Evolutionary conservation across 2,113 vertebrate species (phyloP), one percentile per base, ranked within the genome.

Genomic region (Fregata magnificens): DNA sequence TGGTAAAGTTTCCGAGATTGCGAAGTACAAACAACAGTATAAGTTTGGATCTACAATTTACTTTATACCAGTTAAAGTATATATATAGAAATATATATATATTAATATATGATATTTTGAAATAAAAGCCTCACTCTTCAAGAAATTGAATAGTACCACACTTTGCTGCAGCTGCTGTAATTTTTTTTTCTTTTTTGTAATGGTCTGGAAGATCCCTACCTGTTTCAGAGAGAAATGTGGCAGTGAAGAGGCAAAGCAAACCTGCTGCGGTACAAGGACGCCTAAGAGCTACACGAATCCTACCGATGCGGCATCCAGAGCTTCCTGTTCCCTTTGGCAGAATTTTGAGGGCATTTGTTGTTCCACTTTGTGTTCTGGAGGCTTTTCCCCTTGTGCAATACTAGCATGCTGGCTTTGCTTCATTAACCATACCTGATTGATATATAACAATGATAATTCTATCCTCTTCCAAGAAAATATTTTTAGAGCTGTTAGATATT

Each of bases 371-470:
- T 97, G 96, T 98, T 97, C 97, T 94, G 95, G 91, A 97, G 92
- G 96, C 97, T 98, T 98, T 96, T 94, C 93, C 76, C 95, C 97
- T 96, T 95, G 97, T 98, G 98, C 98, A 97, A 98, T 98, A 98
- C 95, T 97, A 98, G 98, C 99, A 99, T 98, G 98, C 98, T 96
- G 98, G 98, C 98, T 98, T 98, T 98, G 98, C 98, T 98, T 97
- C 98, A 97, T 98, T 96, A 98, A 97, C 93, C 97, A 97, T 98
- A 97, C 97, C 98, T 98, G 98, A 97, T 95, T 97, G 97, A 98
- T 98, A 98, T 96, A 91, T 97, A 94, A 96, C 95, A 81, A 96
- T 97, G 93, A 95, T 97, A 92, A 38, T 97, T 98, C 97, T 97
- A 97, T 96, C 96, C 96, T 98, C 97, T 98, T 98, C 97, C 94